A percentile compares a stretch with the other conserved stretches of the same genome.
Evolutionary conservation across 2,888 invertebrate genomes (phyloP).

Genomic region (Strigamia crassipes): DNA sequence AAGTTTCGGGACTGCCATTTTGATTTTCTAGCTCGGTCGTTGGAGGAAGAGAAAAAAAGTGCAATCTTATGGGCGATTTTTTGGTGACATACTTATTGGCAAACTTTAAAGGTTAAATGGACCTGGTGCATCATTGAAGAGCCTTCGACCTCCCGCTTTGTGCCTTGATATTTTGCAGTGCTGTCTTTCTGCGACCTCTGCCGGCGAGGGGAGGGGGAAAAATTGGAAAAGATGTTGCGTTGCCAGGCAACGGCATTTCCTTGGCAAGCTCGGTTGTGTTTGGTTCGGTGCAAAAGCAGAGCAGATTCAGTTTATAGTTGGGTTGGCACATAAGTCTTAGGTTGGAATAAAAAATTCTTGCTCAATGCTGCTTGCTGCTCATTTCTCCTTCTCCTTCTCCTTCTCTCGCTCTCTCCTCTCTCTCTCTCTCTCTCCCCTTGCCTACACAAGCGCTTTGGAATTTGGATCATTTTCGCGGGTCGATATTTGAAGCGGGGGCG

Average conservation of each 20-base stretch:
- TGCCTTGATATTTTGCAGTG: not conserved
- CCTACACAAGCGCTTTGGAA: slow-evolving; percentile 5
- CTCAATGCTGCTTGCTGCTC: not conserved
- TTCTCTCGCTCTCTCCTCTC: not conserved
- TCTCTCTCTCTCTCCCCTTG: not conserved
- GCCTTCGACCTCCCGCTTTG: not conserved
- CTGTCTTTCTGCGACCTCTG: slow-evolving; percentile 13
- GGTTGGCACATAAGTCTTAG: not conserved
- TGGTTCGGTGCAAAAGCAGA: not conserved
- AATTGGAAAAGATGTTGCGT: slow-evolving; percentile 1
- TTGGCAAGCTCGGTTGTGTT: not conserved
- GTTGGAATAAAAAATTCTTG: slow-evolving; percentile 10
- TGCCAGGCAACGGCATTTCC: not conserved
- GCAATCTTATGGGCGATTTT: not conserved
- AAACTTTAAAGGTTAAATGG: slow-evolving; percentile 21
- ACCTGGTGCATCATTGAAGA: not conserved
- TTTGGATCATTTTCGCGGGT: slow-evolving; percentile 17
- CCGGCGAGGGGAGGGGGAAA: not conserved
- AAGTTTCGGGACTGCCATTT: not conserved
- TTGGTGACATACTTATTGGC: not conserved
- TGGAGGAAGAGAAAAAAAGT: not conserved
- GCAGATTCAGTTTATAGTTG: not conserved
- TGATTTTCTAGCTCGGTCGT: not conserved
- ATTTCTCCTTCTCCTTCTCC: not conserved
- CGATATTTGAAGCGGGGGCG: slow-evolving; percentile 16